Conservation (phyloP, 2,797 vertebrate species). For the Aplochiton taeniatus region DNA sequence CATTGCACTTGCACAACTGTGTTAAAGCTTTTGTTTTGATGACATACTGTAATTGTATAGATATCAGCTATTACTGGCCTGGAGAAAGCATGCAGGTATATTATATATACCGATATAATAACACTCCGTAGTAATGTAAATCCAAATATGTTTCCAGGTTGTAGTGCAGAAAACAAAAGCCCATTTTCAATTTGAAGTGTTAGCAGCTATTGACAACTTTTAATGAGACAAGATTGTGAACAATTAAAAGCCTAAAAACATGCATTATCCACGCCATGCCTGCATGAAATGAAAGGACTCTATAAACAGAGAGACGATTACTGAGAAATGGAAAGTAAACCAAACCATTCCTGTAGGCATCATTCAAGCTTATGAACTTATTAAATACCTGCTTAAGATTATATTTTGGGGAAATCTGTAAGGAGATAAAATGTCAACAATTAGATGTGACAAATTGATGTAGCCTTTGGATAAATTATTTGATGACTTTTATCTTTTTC, state of each 20-base stretch:
- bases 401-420: slow-evolving; percentile 41
- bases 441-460: neutral
- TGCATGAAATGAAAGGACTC: neutral
- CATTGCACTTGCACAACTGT: too few relatives aligned
- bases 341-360: neutral
- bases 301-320: neutral
- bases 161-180: too few relatives aligned
- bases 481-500: too few relatives aligned
- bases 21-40: too few relatives aligned
- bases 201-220: neutral
- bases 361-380: slow-evolving; percentile 21
- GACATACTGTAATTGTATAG: too few relatives aligned
- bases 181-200: neutral
- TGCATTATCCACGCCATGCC: neutral
- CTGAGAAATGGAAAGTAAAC: neutral
- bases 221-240: slow-evolving; percentile 3
- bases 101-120: too few relatives aligned
- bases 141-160: too few relatives aligned
- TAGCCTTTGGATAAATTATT: too few relatives aligned
- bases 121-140: too few relatives aligned
- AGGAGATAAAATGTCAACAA: slow-evolving; percentile 37
- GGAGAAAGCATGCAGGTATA: too few relatives aligned
- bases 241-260: slow-evolving; percentile 3
- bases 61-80: too few relatives aligned
- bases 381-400: slow-evolving; percentile 55